A percentile compares a stretch with the other conserved stretches of the same genome.
These are phyloP conservation scores for Alligator mississippiensis DNA, from an alignment of 2,113 vertebrate species.

Conservation along the genomic window DNA sequence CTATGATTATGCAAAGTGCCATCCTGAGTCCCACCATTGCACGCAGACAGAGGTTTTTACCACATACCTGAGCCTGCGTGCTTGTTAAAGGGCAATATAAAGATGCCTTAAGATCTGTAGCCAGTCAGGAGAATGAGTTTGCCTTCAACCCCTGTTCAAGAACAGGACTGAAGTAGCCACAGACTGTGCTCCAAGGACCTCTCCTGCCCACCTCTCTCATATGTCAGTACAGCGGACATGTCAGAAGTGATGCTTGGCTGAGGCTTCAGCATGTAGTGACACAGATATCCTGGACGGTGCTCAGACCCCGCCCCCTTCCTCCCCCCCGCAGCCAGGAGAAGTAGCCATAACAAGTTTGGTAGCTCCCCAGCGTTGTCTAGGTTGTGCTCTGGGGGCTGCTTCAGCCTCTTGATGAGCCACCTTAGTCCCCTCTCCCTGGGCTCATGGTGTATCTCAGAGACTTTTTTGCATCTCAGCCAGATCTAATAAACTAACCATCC, in stretches of 20 bases:
- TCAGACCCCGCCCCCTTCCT: neutral
- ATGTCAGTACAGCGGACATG: neutral
- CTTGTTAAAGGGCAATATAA: neutral
- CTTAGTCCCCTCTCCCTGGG: neutral
- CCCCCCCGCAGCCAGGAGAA: neutral
- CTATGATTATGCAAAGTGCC: neutral
- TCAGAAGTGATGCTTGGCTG: neutral
- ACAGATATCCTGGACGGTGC: neutral
- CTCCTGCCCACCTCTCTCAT: accelerated
- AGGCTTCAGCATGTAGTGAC: neutral
- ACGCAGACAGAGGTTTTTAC: neutral
- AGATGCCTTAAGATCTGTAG: neutral
- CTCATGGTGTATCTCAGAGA: neutral
- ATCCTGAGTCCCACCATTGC: neutral
- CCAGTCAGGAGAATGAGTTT: accelerated
- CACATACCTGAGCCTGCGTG: neutral
- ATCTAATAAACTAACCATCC: neutral
- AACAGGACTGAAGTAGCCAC: neutral
- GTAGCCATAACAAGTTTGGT: neutral
- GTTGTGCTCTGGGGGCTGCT: neutral
- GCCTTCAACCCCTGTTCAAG: neutral
- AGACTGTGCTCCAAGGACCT: too few species aligned
- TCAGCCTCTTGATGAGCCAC: neutral
- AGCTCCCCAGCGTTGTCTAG: neutral
- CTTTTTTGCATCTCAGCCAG: neutral